Percentiles rank a stretch among this genome's conserved stretches.
These are phyloP conservation scores for Leptura quadrifasciata DNA, from an alignment of 2,888 invertebrate species.

Conservation along the genomic window DNA sequence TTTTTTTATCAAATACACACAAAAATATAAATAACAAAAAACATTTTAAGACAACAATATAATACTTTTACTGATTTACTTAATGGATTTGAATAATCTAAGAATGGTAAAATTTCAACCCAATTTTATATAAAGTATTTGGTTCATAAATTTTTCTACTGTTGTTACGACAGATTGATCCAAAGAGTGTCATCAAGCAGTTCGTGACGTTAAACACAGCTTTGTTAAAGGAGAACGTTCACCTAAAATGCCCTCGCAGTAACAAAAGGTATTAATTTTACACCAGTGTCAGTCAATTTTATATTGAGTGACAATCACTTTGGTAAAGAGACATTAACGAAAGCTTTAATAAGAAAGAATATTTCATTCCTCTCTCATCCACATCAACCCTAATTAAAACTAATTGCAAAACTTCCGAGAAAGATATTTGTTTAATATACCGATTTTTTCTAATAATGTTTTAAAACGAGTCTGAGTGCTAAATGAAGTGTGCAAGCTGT, in stretches of 20 bases:
- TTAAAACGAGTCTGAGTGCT: background rate
- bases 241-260: background rate
- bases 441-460: background rate
- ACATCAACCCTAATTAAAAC: conserved; percentile 3
- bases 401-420: background rate
- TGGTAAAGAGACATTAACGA: background rate
- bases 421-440: background rate
- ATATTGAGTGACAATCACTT: background rate
- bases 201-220: background rate
- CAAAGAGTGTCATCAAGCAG: too few relatives aligned
- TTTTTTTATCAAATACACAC: too few relatives aligned
- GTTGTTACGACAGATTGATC: too few relatives aligned
- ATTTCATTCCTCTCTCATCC: background rate
- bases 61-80: too few relatives aligned
- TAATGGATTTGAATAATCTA: too few relatives aligned
- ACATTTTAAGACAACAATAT: too few relatives aligned
- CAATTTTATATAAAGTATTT: too few relatives aligned
- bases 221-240: background rate
- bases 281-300: background rate
- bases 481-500: background rate
- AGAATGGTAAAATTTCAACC: too few relatives aligned
- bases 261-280: background rate
- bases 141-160: too few relatives aligned
- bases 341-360: conserved; percentile 2
- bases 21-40: too few relatives aligned